Percentiles rank a stretch among this genome's conserved stretches.
Conservation (phyloP, 2,113 vertebrate species). For the Orientallactaga bullata region DNA sequence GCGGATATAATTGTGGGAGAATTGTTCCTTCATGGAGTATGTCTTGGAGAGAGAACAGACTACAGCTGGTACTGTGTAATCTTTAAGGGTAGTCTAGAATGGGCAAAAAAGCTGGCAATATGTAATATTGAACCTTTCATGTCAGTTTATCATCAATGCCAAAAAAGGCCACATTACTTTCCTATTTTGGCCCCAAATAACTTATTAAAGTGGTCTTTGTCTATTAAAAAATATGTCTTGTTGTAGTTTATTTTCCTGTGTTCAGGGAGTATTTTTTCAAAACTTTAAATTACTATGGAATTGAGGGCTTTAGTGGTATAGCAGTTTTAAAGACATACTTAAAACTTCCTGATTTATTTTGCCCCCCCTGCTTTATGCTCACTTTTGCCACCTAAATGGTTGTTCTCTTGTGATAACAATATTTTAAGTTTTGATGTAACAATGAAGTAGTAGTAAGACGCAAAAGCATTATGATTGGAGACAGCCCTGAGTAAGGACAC, state of each 20-base stretch:
- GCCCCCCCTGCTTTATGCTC: rapidly evolving
- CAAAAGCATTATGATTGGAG: not conserved
- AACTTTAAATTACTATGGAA: not conserved
- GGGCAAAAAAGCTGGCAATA: not conserved
- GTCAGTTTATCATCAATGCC: not conserved
- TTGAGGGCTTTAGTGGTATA: too few relatives aligned
- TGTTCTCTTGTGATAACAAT: not conserved
- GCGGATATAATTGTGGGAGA: not conserved
- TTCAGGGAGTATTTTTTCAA: not conserved
- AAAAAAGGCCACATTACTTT: not conserved
- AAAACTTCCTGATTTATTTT: not conserved
- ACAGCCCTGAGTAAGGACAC: not conserved
- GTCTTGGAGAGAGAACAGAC: not conserved
- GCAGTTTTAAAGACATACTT: not conserved
- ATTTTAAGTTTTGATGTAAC: not conserved
- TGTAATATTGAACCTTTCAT: not conserved
- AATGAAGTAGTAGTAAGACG: not conserved
- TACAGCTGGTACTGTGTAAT: not conserved
- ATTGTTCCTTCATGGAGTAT: not conserved
- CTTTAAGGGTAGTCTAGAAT: not conserved
- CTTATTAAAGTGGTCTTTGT: not conserved
- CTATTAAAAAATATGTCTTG: not conserved
- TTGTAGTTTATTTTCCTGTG: not conserved
- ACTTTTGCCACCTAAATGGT: not conserved
- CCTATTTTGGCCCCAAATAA: not conserved